Base-by-base conservation (phyloP, 2,888 invertebrate species). In the Meliscaeva auricollis region DNA sequence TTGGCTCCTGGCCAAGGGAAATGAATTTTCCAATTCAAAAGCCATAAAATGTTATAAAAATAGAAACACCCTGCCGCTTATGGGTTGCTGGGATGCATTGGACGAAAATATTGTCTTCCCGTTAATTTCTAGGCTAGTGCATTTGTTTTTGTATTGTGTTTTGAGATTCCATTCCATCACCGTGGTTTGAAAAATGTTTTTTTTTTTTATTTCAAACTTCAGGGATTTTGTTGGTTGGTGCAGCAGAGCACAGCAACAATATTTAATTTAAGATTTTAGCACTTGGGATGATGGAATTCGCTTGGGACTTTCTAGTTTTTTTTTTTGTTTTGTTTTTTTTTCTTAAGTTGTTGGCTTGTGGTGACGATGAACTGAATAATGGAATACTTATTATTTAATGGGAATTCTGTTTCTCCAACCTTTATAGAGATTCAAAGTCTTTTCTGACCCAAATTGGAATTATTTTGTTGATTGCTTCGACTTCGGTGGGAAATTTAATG, bases 1-100 rank as follows among this genome's bases (percentile, higher is more conserved):
- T 68, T 85, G 85, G 85, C 81, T 54, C n/a, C 11, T 3, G 17
- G 81, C 85, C 85, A 85, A 73, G 69, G 41, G 58, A 77, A 85
- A 73, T 73, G 26, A 73, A 73, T 74, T 84, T 72, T 58, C 80
- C 58, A 73, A 68, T 81, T 54, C 60, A 56, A 80, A 73, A 66
- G 50, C 72, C 76, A 64, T 32, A 13, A 17, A 62, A 17, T 30
- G 41, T 26, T 38, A 56, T 66, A n/a, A 64, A 85, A 85, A 85
- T 85, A 85, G 81, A 73, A 76, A 26, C 72, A 66, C 70, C 15
- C 74, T 60, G 15, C 48, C 17, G 30, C 52, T 52, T 46, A 2
- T 50, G 48, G 1, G 4, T 11, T 3, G n/a, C 52, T 30, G 9
- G 32, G 38, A 38, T 69, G 74, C 73, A 78, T 9, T 9, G 15